These are phyloP conservation scores for Merodon equestris DNA, from an alignment of 2,888 invertebrate genomes.

Conservation along the genomic window DNA sequence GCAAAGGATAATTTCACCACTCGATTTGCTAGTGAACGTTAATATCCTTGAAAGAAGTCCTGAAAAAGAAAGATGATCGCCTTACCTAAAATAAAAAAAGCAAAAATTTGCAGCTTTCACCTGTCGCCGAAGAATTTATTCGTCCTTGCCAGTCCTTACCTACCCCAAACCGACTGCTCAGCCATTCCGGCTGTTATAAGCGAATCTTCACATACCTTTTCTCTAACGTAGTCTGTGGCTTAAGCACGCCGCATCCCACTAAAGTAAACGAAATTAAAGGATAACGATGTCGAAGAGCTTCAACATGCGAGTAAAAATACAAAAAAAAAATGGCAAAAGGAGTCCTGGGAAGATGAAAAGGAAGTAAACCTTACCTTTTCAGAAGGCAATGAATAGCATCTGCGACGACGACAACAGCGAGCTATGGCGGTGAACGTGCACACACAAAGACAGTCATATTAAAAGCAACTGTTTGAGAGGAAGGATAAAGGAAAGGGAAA, in stretches of 20 bases:
- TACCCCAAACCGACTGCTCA: constrained; percentile 1
- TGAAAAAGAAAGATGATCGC: no score
- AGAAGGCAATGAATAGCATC: constrained; percentile 58
- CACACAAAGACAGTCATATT: constrained; percentile 11
- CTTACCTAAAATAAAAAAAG: constrained; percentile 8
- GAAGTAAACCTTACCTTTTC: constrained; percentile 45
- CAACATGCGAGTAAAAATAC: no score
- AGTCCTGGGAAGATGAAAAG: constrained; percentile 7
- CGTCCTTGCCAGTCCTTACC: constrained; percentile 5
- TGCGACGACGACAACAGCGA: constrained; percentile 5
- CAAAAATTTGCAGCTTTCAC: constrained; percentile 66
- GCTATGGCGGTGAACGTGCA: constrained; percentile 47
- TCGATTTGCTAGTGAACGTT: constrained; percentile 47
- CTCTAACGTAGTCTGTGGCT: constrained; percentile 49
- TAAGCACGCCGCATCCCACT: constrained; percentile 46
- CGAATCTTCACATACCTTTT: constrained; percentile 18
- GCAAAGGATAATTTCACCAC: constrained; percentile 64
- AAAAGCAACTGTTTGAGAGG: constrained; percentile 23
- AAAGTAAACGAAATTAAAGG: constrained; percentile 66
- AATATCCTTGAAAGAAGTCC: neutral
- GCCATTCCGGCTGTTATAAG: constrained; percentile 12
- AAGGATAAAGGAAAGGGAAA: constrained; percentile 31
- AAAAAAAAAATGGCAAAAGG: no score
- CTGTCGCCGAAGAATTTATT: constrained; percentile 62
- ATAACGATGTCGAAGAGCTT: constrained; percentile 60